A percentile compares a stretch with the other conserved stretches of the same genome.
Evolutionary conservation across 23 tunicate genomes (phyloP).

Genomic region (Clavelina lepadiformis): DNA sequence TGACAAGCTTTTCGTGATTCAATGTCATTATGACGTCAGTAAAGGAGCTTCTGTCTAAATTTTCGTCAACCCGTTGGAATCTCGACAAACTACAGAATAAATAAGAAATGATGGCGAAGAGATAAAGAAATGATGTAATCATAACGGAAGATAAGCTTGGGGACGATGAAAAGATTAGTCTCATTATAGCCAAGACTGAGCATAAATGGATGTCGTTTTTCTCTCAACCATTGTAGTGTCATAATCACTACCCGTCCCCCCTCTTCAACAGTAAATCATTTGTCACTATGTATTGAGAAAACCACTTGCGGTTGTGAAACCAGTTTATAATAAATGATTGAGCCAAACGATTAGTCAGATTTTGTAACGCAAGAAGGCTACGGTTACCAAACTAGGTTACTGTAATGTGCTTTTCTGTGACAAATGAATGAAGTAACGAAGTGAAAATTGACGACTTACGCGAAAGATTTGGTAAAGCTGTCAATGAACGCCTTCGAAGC

Average conservation of each 20-base stretch:
- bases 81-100: background rate
- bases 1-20: background rate
- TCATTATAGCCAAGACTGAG: too few species aligned
- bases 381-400: background rate
- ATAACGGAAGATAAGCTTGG: too few species aligned
- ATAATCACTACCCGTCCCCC: too few species aligned
- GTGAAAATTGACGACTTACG: slow-evolving; percentile 25
- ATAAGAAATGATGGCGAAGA: background rate
- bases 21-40: background rate
- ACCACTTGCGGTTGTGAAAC: too few species aligned
- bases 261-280: too few species aligned
- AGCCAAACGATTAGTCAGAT: too few species aligned
- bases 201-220: too few species aligned
- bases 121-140: background rate
- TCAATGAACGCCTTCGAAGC: slow-evolving; percentile 48
- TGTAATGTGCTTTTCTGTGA: background rate
- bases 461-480: slow-evolving; percentile 55
- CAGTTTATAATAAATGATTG: too few species aligned
- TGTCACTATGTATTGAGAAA: too few species aligned
- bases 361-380: background rate
- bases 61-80: background rate
- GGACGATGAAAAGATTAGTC: too few species aligned
- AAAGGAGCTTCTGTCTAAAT: background rate
- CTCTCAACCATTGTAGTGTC: too few species aligned
- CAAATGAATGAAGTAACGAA: too few species aligned